These are phyloP conservation scores for Haemorhous mexicanus DNA, from an alignment of 2,113 vertebrate genomes.

Conservation along the genomic window DNA sequence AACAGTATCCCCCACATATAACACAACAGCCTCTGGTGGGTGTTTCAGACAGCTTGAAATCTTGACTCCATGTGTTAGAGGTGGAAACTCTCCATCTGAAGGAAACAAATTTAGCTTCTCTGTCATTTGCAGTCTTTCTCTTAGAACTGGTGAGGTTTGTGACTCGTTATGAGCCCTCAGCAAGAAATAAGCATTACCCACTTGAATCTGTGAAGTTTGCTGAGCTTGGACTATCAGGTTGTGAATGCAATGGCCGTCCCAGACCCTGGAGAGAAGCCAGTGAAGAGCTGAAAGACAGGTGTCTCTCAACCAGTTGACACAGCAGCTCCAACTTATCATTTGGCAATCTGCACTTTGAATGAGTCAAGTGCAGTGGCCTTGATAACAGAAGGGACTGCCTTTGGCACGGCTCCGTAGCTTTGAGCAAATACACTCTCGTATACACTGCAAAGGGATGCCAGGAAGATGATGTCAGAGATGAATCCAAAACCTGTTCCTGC, in stretches of 20 bases:
- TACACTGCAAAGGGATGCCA: slow-evolving; percentile 7
- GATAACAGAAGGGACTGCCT: not conserved
- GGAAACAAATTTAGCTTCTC: not conserved
- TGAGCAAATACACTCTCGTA: not conserved
- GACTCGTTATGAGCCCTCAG: not conserved
- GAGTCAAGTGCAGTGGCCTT: not conserved
- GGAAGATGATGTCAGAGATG: slow-evolving; percentile 28
- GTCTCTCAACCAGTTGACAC: not conserved
- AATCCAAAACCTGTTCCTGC: slow-evolving; percentile 32
- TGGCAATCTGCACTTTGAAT: not conserved
- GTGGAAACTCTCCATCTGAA: not conserved
- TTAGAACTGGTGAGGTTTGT: not conserved
- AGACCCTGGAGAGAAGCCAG: not conserved
- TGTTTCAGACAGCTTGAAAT: not conserved
- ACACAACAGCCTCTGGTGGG: not conserved
- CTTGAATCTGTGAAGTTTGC: not conserved
- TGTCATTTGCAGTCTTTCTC: not conserved
- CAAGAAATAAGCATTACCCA: not conserved
- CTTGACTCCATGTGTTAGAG: not conserved
- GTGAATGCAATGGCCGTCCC: not conserved
- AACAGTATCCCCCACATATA: not conserved
- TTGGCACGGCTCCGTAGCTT: not conserved
- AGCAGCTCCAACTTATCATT: not conserved
- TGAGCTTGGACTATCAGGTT: not conserved
- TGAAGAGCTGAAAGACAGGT: not conserved